Conservation (phyloP, 2,888 invertebrate genomes). For the Athalia circularis region DNA sequence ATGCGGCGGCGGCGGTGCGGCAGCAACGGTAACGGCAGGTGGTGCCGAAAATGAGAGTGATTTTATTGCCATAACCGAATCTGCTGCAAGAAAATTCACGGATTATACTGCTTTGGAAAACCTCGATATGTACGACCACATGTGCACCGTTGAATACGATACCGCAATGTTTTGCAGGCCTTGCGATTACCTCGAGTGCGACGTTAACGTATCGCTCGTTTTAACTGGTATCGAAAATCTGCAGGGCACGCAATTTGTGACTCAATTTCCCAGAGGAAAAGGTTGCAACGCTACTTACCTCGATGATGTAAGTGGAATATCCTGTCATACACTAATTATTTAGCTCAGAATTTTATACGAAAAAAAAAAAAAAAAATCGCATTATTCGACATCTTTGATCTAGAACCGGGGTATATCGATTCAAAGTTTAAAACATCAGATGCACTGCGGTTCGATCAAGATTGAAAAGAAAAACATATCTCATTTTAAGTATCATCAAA, state of each 20-base stretch:
- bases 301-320: conserved; percentile 50
- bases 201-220: conserved; percentile 62
- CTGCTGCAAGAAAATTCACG: background rate
- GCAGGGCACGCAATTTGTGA: conserved; percentile 61
- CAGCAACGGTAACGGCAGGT: no score
- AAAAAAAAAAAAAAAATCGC: no score
- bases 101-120: background rate
- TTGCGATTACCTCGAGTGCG: conserved; percentile 61
- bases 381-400: no score
- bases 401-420: no score
- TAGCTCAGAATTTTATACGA: no score
- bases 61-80: no score
- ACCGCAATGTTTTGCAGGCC: conserved; percentile 61
- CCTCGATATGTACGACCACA: conserved; percentile 57
- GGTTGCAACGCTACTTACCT: conserved; percentile 60
- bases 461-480: no score
- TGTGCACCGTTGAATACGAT: conserved; percentile 55
- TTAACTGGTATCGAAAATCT: conserved; percentile 62
- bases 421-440: no score
- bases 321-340: no score
- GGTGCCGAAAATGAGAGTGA: no score
- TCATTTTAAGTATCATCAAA: no score
- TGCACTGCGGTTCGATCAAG: no score
- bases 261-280: conserved; percentile 58
- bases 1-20: background rate